phyloP scores from a whole-genome alignment of 2,113 vertebrate species.

The Pollachius pollachius region DNA sequence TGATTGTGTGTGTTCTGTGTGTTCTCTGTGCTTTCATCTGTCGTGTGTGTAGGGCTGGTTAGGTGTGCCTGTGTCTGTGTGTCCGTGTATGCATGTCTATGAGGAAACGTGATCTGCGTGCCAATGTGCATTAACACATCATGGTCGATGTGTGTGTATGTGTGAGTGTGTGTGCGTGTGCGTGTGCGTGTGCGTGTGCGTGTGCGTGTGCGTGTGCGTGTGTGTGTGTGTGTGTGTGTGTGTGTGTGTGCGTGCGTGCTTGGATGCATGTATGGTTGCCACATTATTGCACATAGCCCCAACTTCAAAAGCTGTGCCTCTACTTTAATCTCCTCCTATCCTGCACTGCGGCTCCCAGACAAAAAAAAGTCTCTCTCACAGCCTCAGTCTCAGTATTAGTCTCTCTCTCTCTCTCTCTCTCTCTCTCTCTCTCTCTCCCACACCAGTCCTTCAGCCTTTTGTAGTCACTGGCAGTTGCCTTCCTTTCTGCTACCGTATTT shows the following conservation, averaged over 20 bases:
- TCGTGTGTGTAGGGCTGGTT: constrained; percentile 3
- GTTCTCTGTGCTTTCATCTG: too few species aligned
- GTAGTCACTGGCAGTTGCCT: constrained; percentile 11
- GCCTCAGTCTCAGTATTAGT: too few species aligned
- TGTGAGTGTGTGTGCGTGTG: constrained; percentile 14
- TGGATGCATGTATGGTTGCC: constrained; percentile 5
- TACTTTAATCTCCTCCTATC: constrained; percentile 69
- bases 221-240: constrained; percentile 19
- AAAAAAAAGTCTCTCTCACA: constrained; percentile 33
- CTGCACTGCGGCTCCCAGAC: constrained; percentile 55
- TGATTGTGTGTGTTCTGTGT: constrained; percentile 4
- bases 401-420: background rate
- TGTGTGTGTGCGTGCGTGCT: background rate
- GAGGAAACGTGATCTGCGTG: background rate
- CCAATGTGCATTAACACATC: background rate
- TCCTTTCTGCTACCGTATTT: constrained; percentile 6
- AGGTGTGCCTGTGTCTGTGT: background rate
- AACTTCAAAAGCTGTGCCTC: constrained; percentile 67
- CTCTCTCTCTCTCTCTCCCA: constrained; percentile 26
- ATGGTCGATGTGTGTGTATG: background rate
- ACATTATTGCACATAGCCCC: constrained; percentile 41
- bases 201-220: constrained; percentile 5
- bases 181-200: background rate
- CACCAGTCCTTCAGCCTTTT: constrained; percentile 3
- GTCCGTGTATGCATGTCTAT: constrained; percentile 9